Percentiles rank a stretch among this genome's conserved stretches.
phyloP scores from a whole-genome alignment of 2,113 vertebrate species.

The Notechis scutatus region DNA sequence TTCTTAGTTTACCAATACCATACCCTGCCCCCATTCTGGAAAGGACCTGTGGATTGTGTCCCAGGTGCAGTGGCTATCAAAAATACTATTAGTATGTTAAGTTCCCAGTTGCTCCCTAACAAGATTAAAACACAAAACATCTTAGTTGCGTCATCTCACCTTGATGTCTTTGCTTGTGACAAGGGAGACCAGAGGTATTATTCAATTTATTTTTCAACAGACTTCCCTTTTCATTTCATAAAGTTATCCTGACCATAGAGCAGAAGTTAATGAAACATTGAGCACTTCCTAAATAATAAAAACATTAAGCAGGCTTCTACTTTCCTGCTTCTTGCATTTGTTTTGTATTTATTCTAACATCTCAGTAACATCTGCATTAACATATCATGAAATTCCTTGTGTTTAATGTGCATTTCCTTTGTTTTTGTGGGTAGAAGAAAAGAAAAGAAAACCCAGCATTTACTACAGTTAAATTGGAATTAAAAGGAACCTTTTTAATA shows the following conservation, averaged over 20 bases:
- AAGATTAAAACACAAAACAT: background rate
- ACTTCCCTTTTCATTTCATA: slow-evolving; percentile 51
- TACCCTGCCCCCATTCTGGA: background rate
- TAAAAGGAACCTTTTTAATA: slow-evolving; percentile 48
- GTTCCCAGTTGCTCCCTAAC: slow-evolving; percentile 36
- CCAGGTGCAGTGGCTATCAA: slow-evolving; percentile 25
- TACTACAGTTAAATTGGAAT: slow-evolving; percentile 47
- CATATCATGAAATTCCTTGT: slow-evolving; percentile 56
- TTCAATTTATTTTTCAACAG: slow-evolving; percentile 56
- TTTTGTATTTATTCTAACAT: slow-evolving; percentile 50
- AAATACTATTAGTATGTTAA: slow-evolving; percentile 32
- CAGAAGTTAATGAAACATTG: slow-evolving; percentile 52
- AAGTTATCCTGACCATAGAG: slow-evolving; percentile 65
- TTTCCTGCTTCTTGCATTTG: slow-evolving; percentile 47
- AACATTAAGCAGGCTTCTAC: slow-evolving; percentile 42
- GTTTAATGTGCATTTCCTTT: slow-evolving; percentile 73
- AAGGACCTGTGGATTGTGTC: slow-evolving; percentile 39
- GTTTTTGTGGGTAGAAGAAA: slow-evolving; percentile 54
- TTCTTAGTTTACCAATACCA: background rate
- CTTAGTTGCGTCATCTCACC: slow-evolving; percentile 32
- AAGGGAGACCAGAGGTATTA: slow-evolving; percentile 47
- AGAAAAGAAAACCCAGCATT: slow-evolving; percentile 27
- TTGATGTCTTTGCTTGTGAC: slow-evolving; percentile 47
- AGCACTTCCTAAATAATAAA: slow-evolving; percentile 53
- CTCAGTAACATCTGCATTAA: slow-evolving; percentile 58